These are phyloP conservation scores for Aspidoscelis tigris DNA, from an alignment of 2,113 vertebrate genomes.

Conservation along the genomic window DNA sequence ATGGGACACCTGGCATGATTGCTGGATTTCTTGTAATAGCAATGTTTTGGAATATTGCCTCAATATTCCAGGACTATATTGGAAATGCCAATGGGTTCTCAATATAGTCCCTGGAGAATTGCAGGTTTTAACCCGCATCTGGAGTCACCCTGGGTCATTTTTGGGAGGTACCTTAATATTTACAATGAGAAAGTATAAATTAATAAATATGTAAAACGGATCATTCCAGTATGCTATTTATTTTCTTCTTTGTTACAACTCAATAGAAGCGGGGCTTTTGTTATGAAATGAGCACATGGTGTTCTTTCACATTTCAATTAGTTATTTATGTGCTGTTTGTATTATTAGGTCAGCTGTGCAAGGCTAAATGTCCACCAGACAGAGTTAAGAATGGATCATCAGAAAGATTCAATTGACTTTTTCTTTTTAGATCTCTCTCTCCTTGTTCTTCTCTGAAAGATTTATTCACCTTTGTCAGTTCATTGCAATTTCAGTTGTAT, in stretches of 20 bases:
- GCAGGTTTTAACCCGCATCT: too few species aligned
- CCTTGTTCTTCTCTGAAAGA: not conserved
- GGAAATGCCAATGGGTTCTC: too few species aligned
- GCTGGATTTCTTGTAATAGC: too few species aligned
- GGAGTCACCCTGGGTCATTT: too few species aligned
- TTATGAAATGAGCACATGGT: not conserved
- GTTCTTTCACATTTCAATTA: not conserved
- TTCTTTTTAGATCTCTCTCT: not conserved
- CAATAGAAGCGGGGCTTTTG: not conserved
- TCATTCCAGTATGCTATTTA: not conserved
- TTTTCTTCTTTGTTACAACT: not conserved
- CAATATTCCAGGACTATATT: too few species aligned
- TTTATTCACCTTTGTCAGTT: conserved; percentile 10
- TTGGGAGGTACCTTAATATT: not conserved
- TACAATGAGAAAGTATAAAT: not conserved
- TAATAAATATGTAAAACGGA: not conserved
- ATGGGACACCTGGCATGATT: too few species aligned
- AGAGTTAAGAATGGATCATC: conserved; percentile 1
- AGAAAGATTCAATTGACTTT: not conserved
- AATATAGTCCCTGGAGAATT: too few species aligned
- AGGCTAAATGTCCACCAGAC: not conserved
- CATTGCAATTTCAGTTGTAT: not conserved
- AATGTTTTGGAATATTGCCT: too few species aligned
- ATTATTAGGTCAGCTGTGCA: accelerated
- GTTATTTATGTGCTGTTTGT: not conserved